Conservation (phyloP, 23 tunicate genomes). For the Ciona savignyi region DNA sequence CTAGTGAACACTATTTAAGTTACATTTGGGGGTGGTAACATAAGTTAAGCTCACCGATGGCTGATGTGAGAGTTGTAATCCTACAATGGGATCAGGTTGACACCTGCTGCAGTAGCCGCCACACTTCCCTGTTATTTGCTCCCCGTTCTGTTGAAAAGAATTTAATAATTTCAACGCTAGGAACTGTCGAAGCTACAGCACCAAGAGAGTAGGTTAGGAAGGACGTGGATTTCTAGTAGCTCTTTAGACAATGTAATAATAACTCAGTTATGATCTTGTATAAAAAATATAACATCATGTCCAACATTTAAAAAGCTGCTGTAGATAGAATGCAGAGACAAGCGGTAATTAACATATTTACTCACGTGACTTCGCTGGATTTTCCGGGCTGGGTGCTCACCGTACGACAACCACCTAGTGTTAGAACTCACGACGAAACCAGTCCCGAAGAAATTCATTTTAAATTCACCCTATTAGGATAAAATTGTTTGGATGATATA, state of each 20-base stretch:
- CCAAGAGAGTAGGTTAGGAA: no score
- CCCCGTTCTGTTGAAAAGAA: slow-evolving; percentile 42
- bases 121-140: slow-evolving; percentile 51
- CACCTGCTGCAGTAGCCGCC: slow-evolving; percentile 95
- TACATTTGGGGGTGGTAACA: no score
- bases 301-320: no score
- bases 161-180: neutral
- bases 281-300: no score
- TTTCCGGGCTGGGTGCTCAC: slow-evolving; percentile 33
- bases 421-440: slow-evolving; percentile 44
- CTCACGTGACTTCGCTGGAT: slow-evolving; percentile 61
- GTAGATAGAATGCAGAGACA: no score
- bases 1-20: no score
- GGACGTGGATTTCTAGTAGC: no score
- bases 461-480: slow-evolving; percentile 60
- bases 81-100: slow-evolving; percentile 69
- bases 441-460: slow-evolving; percentile 63
- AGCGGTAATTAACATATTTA: no score
- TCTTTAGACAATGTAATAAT: no score
- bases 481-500: neutral
- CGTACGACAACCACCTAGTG: slow-evolving; percentile 76
- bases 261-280: no score
- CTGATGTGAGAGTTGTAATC: slow-evolving; percentile 30
- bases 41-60: slow-evolving; percentile 7
- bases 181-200: no score